Conservation (phyloP, 1,140 invertebrate genomes). For the Vollenhovia emeryi region DNA sequence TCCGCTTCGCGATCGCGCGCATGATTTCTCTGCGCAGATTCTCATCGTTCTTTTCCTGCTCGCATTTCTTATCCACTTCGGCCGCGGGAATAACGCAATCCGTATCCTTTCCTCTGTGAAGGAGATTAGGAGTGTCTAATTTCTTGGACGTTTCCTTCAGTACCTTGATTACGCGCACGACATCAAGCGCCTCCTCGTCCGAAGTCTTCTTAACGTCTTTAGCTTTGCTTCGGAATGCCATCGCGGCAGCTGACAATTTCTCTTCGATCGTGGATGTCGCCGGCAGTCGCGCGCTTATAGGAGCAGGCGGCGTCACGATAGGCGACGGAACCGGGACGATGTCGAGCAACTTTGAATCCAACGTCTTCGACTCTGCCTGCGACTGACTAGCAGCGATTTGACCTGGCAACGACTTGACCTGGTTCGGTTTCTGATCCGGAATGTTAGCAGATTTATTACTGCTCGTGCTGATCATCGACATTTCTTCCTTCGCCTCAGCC, state of each 20-base stretch:
- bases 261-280: conserved; percentile 84
- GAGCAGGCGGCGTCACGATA: conserved; percentile 75
- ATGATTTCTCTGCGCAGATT: conserved; percentile 69
- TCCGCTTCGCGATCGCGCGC: conserved; percentile 69
- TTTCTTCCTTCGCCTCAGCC: conserved; percentile 59
- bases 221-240: conserved; percentile 78
- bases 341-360: conserved; percentile 76
- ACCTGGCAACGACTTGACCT: conserved; percentile 36
- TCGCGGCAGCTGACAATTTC: conserved; percentile 81
- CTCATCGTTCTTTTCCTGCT: conserved; percentile 69
- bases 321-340: conserved; percentile 73
- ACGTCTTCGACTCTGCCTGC: conserved; percentile 59
- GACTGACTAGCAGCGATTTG: conserved; percentile 32
- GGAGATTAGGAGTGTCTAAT: conserved; percentile 47
- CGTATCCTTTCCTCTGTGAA: conserved; percentile 66
- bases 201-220: conserved; percentile 78
- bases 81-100: conserved; percentile 23
- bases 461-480: not conserved
- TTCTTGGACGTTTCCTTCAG: conserved; percentile 71
- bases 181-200: conserved; percentile 46
- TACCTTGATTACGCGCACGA: conserved; percentile 40
- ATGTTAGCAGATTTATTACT: conserved; percentile 9
- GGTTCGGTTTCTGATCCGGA: conserved; percentile 52
- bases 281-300: conserved; percentile 81
- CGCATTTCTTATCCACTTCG: conserved; percentile 61